Base-by-base conservation (phyloP, 2,113 vertebrate species). In the Labeo rohita region DNA sequence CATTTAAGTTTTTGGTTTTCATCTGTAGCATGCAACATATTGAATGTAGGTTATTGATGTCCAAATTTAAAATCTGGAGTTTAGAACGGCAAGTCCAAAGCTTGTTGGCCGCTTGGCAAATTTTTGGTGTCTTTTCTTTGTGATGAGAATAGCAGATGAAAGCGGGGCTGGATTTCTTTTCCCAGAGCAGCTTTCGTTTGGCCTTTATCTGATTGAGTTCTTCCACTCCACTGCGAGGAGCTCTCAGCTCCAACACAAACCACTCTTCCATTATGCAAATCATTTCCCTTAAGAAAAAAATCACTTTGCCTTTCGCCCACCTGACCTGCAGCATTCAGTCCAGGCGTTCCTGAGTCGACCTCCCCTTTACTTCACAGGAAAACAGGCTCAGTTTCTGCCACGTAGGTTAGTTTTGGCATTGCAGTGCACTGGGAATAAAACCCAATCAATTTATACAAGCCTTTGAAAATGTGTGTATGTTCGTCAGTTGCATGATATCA, bases 391-490 rank as follows among this genome's bases (percentile, higher is more conserved):
- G 23, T 34, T 34, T 94, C 89, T 90, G 91, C 91, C 91, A 90
- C 90, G 89, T 84, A 85, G 89, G 81, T 76, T 84, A 86, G 89
- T 81, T 76, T 92, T 93, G 87, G 78, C 84, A 87, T 90, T 91
- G 88, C 87, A 85, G 73, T 88, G 87, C 90, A 78, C 79, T 81
- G 87, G 90, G 90, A 90, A 92, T 90, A 90, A 84, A 77, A 92
- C 90, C 87, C 92, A 93, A 91, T 93, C 91, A 92, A 92, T 93
- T 91, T 90, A 92, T 89, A 89, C 85, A 90, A 90, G 81, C 78
- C 50, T 94, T 92, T 93, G 90, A 93, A 93, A 89, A 91, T 87
- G 87, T 73, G 63, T 89, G 80, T 91, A 84, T 92, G 86, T 89
- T 89, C 84, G 90, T 90, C 88, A 89, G 49, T 89, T 91, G 88